Evolutionary conservation across 1,140 invertebrate species (phyloP).

Genomic region (Hycleus cichorii): DNA sequence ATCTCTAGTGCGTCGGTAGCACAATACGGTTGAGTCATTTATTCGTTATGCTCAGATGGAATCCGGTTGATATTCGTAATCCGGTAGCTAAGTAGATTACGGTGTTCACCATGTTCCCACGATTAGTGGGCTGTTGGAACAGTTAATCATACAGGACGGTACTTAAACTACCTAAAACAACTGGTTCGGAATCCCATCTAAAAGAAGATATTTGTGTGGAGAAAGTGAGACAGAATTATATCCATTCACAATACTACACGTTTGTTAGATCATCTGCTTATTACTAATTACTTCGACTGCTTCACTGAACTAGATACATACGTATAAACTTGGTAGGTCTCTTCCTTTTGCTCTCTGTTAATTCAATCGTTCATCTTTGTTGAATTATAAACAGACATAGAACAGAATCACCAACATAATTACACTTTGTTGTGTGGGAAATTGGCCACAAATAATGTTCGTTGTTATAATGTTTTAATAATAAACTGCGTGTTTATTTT

Average conservation of each 20-base stretch:
- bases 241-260: constrained; percentile 10
- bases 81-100: constrained; percentile 25
- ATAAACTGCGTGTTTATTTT: too few relatives aligned
- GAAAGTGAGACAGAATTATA: too few relatives aligned
- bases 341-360: too few relatives aligned
- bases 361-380: too few relatives aligned
- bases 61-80: constrained; percentile 25
- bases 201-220: background rate
- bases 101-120: constrained; percentile 23
- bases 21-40: constrained; percentile 11
- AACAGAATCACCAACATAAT: too few relatives aligned
- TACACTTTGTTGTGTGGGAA: too few relatives aligned
- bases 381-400: too few relatives aligned
- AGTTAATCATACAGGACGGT: constrained; percentile 23
- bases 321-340: too few relatives aligned
- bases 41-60: constrained; percentile 19
- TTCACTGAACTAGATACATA: too few relatives aligned
- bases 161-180: constrained; percentile 14
- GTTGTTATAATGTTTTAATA: too few relatives aligned
- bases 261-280: constrained; percentile 11
- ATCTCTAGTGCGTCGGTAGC: too few relatives aligned
- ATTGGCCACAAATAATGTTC: too few relatives aligned
- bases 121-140: constrained; percentile 19
- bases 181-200: constrained; percentile 15
- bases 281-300: constrained; percentile 3